phyloP scores from a whole-genome alignment of 2,888 invertebrate genomes.

The Leucophenga maculata region DNA sequence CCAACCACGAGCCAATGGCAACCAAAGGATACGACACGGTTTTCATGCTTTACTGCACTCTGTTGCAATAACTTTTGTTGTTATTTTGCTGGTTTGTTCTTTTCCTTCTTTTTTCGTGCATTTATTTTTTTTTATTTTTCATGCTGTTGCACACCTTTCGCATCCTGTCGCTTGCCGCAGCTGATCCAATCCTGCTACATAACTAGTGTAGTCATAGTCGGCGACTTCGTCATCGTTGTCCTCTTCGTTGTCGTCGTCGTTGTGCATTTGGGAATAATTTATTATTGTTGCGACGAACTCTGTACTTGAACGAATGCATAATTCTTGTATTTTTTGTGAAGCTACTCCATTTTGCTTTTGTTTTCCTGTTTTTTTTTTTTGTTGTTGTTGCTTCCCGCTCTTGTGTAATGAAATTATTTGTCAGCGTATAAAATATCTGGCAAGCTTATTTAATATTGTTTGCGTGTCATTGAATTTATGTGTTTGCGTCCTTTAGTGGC shows the following conservation, averaged over 20 bases:
- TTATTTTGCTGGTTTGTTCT: conserved; percentile 11
- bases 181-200: neutral
- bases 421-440: conserved; percentile 37
- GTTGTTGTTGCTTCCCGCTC: too few relatives aligned
- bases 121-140: conserved; percentile 6
- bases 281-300: conserved; percentile 45
- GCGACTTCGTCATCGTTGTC: conserved; percentile 28
- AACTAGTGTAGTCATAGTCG: neutral
- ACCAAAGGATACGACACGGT: conserved; percentile 46
- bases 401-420: conserved; percentile 59
- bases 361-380: conserved; percentile 6
- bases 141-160: conserved; percentile 13
- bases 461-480: conserved; percentile 24
- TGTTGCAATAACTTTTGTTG: conserved; percentile 17
- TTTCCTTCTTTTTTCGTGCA: conserved; percentile 17
- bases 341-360: too few relatives aligned
- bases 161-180: conserved; percentile 1
- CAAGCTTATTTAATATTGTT: conserved; percentile 36
- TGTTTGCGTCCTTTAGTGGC: conserved; percentile 5
- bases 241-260: conserved; percentile 11
- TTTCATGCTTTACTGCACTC: conserved; percentile 56
- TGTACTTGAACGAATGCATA: conserved; percentile 49
- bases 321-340: conserved; percentile 42
- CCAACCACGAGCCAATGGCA: conserved; percentile 34
- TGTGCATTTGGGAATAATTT: conserved; percentile 56